Base-by-base conservation (phyloP, 2,113 vertebrate species). In the Chlamydotis undulata region DNA sequence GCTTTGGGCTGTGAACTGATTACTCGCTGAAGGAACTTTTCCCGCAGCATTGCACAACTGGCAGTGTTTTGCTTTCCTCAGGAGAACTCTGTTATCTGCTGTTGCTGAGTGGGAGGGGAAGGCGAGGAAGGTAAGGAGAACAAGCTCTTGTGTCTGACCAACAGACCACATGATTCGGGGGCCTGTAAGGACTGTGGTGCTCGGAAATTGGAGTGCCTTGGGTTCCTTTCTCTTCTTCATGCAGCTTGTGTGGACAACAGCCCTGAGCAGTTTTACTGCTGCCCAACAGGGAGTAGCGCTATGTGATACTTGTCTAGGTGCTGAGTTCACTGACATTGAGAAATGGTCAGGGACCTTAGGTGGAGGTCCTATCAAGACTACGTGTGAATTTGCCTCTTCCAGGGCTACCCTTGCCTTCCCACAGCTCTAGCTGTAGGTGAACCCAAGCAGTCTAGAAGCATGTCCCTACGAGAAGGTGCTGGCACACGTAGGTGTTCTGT, bases 11-110 rank as follows among this genome's bases (percentile, higher is more conserved):
- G 67, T 2, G 6, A 39, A 73, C 87, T 88, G 85, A 80, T 96
- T 90, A 75, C 55, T 10, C 5, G 2, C 56, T 79, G 92, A 88
- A 83, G 82, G 88, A 94, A 78, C 90, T 94, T 86, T 55, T 93
- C 65, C 52, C 26, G 1, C 85, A 56, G 12, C 0, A 0, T 95
- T 91, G 87, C 85, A 31, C 87, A 93, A 95, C 31, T 14, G 29
- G 12, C 59, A 6, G 47, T 14, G 50, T 26, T 94, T 43, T 67
- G 90, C 59, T 94, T 86, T 92, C 50, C 67, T 86, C 0, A 0
- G 21, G 21, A 47, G 75, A 84, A 26, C 76, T 86, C 75, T 65
- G 45, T 90, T 81, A 24, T 28, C 80, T 83, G 73, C 29, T 10
- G 5, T 29, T 52, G 60, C n/a, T 21, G 60, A 45, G 10, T 67